Conservation (phyloP, 2,888 invertebrate genomes). For the Orchesellides sinensis region DNA sequence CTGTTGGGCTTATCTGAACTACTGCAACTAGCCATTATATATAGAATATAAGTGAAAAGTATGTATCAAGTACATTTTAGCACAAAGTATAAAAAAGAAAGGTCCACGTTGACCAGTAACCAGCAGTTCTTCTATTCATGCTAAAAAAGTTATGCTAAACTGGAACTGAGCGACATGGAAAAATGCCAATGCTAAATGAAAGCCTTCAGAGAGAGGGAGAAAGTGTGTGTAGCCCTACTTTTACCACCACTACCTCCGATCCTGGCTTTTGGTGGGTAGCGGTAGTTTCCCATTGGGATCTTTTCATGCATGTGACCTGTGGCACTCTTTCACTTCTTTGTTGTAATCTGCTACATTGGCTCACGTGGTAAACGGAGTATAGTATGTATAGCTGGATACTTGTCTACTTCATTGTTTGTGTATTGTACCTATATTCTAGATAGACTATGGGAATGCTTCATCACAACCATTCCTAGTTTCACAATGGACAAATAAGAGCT, state of each 20-base stretch:
- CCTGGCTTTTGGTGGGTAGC: conserved; percentile 10
- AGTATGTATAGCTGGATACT: neutral
- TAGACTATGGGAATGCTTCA: too few species aligned
- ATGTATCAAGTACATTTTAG: too few species aligned
- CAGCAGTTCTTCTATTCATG: conserved; percentile 19
- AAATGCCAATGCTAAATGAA: conserved; percentile 58
- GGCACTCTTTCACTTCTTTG: conserved; percentile 40
- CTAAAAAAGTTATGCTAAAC: conserved; percentile 53
- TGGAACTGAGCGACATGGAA: conserved; percentile 58
- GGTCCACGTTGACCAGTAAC: neutral
- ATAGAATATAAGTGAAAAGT: too few species aligned
- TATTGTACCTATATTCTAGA: too few species aligned
- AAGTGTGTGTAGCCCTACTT: neutral
- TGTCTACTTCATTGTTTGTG: neutral
- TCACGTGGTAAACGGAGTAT: conserved; percentile 13
- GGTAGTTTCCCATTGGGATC: conserved; percentile 46
- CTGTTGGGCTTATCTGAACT: too few species aligned
- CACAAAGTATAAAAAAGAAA: too few species aligned
- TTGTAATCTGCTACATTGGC: conserved; percentile 36
- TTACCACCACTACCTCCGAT: neutral
- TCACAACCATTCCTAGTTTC: conserved; percentile 7
- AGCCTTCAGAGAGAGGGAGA: neutral
- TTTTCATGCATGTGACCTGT: conserved; percentile 64
- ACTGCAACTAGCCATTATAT: too few species aligned
- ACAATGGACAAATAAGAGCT: conserved; percentile 23